A percentile compares a stretch with the other conserved stretches of the same genome.
These are phyloP conservation scores for Mythimna pallens DNA, from an alignment of 2,888 invertebrate species.

Conservation along the genomic window DNA sequence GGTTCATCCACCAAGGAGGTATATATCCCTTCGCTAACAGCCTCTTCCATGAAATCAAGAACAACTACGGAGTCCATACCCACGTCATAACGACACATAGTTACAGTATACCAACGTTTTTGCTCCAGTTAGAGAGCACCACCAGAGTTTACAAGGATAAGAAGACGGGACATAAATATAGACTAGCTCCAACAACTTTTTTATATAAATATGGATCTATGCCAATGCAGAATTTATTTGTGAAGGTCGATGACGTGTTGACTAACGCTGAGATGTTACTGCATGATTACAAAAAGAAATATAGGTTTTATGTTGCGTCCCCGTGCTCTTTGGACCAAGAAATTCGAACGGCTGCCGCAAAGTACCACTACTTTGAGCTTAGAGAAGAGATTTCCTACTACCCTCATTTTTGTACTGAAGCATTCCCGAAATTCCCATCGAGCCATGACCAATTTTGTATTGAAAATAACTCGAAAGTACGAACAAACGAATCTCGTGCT, in stretches of 20 bases:
- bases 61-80: conserved; percentile 84
- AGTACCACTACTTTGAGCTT: conserved; percentile 86
- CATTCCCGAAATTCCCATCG: conserved; percentile 91
- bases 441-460: conserved; percentile 79
- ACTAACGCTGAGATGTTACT: conserved; percentile 91
- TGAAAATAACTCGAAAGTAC: conserved; percentile 62
- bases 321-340: conserved; percentile 92
- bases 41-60: conserved; percentile 91
- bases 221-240: conserved; percentile 89
- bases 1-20: conserved; percentile 97
- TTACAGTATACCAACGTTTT: conserved; percentile 94
- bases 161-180: conserved; percentile 91
- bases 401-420: conserved; percentile 95
- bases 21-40: conserved; percentile 92
- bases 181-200: conserved; percentile 92
- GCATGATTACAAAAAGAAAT: conserved; percentile 89
- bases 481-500: conserved; percentile 79
- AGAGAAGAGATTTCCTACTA: conserved; percentile 91
- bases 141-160: conserved; percentile 89
- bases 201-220: conserved; percentile 93
- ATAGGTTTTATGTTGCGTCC: conserved; percentile 93
- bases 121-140: conserved; percentile 93
- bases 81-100: conserved; percentile 95
- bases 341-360: conserved; percentile 84
- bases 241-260: conserved; percentile 90